Conservation (phyloP, 2,113 vertebrate species). For the Callithrix jacchus region DNA sequence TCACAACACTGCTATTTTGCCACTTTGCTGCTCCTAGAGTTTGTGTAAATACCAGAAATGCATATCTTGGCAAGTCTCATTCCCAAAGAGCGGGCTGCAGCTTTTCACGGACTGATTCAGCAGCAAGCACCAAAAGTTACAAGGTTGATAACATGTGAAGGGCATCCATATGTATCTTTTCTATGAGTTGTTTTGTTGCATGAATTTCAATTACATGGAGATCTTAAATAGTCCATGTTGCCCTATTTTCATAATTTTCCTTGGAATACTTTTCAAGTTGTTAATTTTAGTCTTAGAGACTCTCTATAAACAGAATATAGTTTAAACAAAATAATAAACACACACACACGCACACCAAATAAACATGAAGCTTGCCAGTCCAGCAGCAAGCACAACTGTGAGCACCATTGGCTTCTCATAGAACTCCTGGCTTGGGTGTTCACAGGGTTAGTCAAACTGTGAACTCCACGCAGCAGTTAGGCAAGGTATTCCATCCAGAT, state of each 20-base stretch:
- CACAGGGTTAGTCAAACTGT: not conserved
- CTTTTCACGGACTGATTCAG: not conserved
- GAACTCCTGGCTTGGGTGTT: not conserved
- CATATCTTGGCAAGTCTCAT: constrained; percentile 38
- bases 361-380: constrained; percentile 82
- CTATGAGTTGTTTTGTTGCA: not conserved
- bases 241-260: constrained; percentile 68
- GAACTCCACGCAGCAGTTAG: not conserved
- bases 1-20: constrained; percentile 63
- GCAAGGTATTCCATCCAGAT: not conserved
- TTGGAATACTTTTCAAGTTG: constrained; percentile 81
- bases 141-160: constrained; percentile 32
- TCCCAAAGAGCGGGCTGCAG: not conserved
- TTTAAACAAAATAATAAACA: constrained; percentile 63
- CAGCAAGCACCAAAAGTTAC: constrained; percentile 71
- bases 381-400: constrained; percentile 84
- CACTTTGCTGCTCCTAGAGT: constrained; percentile 56
- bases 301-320: constrained; percentile 74
- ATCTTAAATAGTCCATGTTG: constrained; percentile 60
- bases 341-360: constrained; percentile 59
- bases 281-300: constrained; percentile 78
- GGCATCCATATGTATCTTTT: constrained; percentile 8
- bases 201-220: constrained; percentile 64
- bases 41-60: constrained; percentile 8
- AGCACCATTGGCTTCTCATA: constrained; percentile 74